Evolutionary conservation across 2,888 invertebrate species (phyloP).

Genomic region (Aromia moschata): DNA sequence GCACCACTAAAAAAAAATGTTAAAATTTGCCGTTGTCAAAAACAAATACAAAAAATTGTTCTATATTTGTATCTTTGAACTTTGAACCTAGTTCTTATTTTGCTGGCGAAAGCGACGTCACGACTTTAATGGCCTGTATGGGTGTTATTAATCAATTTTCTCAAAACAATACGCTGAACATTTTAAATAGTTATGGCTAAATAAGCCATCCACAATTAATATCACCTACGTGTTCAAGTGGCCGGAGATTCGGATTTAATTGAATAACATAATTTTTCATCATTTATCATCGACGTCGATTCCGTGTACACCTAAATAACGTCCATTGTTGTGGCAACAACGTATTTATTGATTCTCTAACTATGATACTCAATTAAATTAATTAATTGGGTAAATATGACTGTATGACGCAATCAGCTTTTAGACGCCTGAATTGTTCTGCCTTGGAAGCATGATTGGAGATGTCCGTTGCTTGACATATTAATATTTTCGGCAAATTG

Average conservation of each 20-base stretch:
- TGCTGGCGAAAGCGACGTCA: no score
- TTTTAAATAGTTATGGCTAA: background rate
- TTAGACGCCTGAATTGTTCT: constrained; percentile 4
- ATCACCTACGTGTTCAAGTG: background rate
- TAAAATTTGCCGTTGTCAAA: no score
- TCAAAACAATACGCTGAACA: background rate
- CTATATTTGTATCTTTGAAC: no score
- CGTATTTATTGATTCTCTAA: constrained; percentile 10
- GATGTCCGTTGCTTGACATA: no score
- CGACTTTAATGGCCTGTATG: no score
- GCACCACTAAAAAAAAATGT: no score
- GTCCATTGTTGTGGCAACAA: constrained; percentile 14
- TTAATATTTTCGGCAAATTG: no score
- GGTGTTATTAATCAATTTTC: constrained; percentile 6
- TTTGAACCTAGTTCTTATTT: no score
- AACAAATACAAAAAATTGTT: no score
- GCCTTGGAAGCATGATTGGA: no score
- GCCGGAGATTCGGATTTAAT: constrained; percentile 10
- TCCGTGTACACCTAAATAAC: constrained; percentile 7
- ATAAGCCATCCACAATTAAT: background rate
- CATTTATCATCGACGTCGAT: constrained; percentile 12
- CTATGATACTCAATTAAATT: constrained; percentile 23
- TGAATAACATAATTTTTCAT: constrained; percentile 22
- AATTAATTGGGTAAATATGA: constrained; percentile 12
- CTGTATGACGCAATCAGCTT: constrained; percentile 1